phyloP scores from a whole-genome alignment of 2,113 vertebrate species.

The Laterallus jamaicensis region DNA sequence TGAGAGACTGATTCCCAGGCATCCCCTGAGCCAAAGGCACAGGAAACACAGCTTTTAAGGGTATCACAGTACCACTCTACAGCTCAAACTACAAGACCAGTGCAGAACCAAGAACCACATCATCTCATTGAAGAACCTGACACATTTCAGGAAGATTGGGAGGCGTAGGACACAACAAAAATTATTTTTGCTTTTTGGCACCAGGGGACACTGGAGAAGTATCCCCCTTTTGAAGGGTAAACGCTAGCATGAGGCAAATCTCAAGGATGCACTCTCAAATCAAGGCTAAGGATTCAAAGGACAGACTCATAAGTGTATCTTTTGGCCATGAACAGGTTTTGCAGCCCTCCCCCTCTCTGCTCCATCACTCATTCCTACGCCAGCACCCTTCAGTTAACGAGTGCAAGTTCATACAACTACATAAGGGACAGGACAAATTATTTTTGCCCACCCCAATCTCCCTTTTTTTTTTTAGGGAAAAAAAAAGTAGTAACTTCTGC shows the following conservation, averaged over 20 bases:
- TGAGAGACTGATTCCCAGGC: neutral
- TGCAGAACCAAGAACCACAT: neutral
- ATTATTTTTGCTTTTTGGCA: neutral
- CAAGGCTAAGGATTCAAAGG: neutral
- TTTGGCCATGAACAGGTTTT: neutral
- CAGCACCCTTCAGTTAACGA: neutral
- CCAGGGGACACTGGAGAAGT: neutral
- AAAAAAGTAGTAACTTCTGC: neutral
- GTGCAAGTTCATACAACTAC: neutral
- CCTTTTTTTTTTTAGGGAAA: neutral
- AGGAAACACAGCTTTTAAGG: neutral
- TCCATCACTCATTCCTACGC: neutral
- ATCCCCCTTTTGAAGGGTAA: neutral
- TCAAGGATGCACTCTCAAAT: neutral
- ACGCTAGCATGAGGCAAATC: neutral
- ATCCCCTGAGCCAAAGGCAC: neutral
- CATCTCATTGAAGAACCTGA: neutral
- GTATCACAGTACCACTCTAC: neutral
- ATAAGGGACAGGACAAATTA: neutral
- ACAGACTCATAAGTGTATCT: neutral
- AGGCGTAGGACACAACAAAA: neutral
- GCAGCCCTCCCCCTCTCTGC: neutral
- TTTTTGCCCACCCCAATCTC: accelerated
- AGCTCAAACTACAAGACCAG: neutral
- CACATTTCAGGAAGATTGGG: neutral